Evolutionary conservation across 1,140 invertebrate species (phyloP).

Genomic region (Philopotamus ludificatus): DNA sequence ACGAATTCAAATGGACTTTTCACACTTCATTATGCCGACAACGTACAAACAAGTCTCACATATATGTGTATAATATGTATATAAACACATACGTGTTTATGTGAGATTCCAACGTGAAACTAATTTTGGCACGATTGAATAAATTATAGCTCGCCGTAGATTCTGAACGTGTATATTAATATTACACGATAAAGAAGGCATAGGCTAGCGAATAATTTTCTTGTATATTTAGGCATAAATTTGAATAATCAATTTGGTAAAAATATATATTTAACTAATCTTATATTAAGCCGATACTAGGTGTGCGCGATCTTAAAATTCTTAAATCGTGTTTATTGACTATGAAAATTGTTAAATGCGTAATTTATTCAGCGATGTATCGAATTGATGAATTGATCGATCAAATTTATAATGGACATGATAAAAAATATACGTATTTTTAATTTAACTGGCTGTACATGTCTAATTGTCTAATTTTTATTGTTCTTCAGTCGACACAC

Average conservation of each 20-base stretch:
- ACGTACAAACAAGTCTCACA: slow-evolving; percentile 7
- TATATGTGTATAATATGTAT: too few relatives aligned
- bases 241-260: background rate
- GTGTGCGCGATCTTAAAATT: background rate
- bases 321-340: background rate
- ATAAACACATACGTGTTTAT: too few relatives aligned
- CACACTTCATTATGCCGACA: slow-evolving; percentile 8
- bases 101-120: slow-evolving; percentile 19
- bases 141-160: slow-evolving; percentile 17
- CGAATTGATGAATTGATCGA: too few relatives aligned
- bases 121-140: slow-evolving; percentile 28
- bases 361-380: too few relatives aligned
- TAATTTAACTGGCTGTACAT: too few relatives aligned
- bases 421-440: too few relatives aligned
- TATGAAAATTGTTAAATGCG: too few relatives aligned
- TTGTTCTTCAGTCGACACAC: too few relatives aligned
- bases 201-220: background rate
- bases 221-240: background rate
- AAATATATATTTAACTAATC: background rate
- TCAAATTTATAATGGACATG: too few relatives aligned
- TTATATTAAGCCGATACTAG: background rate
- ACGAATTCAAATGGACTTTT: slow-evolving; percentile 14
- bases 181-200: too few relatives aligned
- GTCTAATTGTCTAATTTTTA: too few relatives aligned
- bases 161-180: background rate